Conservation (phyloP, 2,113 vertebrate genomes). For the Cryptomyrus ogoouensis region DNA sequence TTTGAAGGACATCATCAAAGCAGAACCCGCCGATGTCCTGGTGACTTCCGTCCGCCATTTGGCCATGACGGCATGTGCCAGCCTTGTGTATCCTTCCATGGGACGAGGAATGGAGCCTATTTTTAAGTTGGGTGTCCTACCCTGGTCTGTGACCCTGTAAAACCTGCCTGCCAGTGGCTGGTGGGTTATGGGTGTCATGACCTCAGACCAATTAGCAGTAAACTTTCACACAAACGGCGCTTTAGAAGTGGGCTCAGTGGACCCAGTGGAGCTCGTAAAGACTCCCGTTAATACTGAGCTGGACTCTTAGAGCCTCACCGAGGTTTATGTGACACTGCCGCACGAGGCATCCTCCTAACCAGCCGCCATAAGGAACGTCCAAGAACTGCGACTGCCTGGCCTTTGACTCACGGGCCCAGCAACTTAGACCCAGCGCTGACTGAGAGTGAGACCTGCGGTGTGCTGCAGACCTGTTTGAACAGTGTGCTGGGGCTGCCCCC, state of each 20-base stretch:
- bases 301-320: neutral
- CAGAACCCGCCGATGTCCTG: constrained; percentile 66
- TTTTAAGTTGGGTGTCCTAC: neutral
- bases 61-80: constrained; percentile 73
- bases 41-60: constrained; percentile 70
- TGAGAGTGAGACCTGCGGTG: constrained; percentile 61
- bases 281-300: neutral
- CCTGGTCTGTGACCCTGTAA: neutral
- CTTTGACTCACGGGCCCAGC: constrained; percentile 67
- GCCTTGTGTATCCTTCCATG: constrained; percentile 81
- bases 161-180: neutral
- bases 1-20: constrained; percentile 78
- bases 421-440: constrained; percentile 67
- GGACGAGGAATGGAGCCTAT: neutral
- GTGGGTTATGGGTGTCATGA: neutral
- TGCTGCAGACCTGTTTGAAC: constrained; percentile 69
- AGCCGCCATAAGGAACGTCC: neutral
- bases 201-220: neutral
- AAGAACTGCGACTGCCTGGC: constrained; percentile 11
- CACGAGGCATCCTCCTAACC: neutral
- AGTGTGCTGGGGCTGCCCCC: constrained; percentile 62
- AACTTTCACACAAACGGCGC: neutral
- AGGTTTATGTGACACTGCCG: neutral
- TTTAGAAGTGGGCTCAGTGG: neutral
- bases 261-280: neutral